Conservation (phyloP, 2,888 invertebrate species). For the Schizaphis graminum region DNA sequence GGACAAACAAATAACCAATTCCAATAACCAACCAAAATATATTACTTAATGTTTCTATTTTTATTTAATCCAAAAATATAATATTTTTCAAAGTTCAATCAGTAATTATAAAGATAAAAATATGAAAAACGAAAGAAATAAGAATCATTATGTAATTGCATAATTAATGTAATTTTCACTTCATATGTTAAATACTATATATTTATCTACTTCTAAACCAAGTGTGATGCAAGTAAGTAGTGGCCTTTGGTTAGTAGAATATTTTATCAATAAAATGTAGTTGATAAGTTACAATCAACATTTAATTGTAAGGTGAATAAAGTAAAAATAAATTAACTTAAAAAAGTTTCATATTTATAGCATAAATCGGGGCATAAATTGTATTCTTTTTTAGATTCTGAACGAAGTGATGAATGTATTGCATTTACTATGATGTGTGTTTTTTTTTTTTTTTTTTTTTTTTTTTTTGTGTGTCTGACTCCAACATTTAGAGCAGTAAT, state of each 20-base stretch:
- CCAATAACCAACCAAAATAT: background rate
- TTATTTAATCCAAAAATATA: background rate
- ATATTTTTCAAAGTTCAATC: background rate
- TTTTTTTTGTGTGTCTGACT: too few relatives aligned
- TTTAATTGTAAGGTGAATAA: background rate
- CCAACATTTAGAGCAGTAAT: too few relatives aligned
- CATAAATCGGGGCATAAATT: background rate
- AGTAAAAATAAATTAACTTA: background rate
- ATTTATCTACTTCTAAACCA: background rate
- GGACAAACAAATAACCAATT: background rate
- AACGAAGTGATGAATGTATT: too few relatives aligned
- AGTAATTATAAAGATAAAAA: background rate
- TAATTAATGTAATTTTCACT: background rate
- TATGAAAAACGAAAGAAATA: background rate
- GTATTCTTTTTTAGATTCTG: background rate
- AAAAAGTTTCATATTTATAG: background rate
- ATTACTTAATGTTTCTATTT: background rate
- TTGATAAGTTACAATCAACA: background rate
- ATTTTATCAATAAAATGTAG: background rate
- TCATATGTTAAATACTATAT: background rate
- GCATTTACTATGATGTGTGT: too few relatives aligned
- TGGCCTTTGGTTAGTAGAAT: background rate
- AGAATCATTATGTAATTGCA: background rate
- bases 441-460: too few relatives aligned
- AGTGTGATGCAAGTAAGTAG: background rate